These are phyloP conservation scores for Pseudococcus jackbeardsleyi DNA, from an alignment of 2,888 invertebrate species.

Conservation along the genomic window DNA sequence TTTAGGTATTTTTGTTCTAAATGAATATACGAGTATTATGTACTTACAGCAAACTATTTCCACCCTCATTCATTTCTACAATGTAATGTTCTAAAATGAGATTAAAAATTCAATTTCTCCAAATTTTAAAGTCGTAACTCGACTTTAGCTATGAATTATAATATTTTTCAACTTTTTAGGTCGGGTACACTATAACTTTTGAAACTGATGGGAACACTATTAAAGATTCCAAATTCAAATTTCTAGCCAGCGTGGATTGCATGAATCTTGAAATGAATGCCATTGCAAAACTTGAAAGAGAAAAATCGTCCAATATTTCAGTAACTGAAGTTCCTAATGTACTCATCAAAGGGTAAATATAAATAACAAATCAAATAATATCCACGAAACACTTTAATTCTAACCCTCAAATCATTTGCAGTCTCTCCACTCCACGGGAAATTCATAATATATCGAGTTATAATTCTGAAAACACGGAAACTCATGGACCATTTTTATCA, in stretches of 20 bases:
- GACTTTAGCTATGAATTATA: background rate
- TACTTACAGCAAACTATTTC: too few species aligned
- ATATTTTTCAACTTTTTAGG: background rate
- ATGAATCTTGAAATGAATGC: background rate
- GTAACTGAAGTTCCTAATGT: background rate
- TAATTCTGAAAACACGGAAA: background rate
- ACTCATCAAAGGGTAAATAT: background rate
- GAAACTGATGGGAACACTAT: background rate
- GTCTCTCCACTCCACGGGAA: too few species aligned
- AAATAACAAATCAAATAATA: background rate
- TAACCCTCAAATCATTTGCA: background rate
- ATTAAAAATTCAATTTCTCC: too few species aligned
- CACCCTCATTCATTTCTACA: too few species aligned
- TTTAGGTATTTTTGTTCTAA: too few species aligned
- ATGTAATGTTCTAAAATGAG: too few species aligned
- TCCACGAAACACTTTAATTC: background rate
- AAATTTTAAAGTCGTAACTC: too few species aligned
- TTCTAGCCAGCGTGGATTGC: conserved; percentile 66
- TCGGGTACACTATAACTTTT: background rate
- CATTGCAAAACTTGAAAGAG: background rate
- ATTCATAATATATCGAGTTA: too few species aligned
- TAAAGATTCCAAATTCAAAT: background rate
- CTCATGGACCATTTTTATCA: background rate
- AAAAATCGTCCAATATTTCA: background rate
- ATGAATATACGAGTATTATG: too few species aligned